Evolutionary conservation across 2,113 vertebrate genomes (phyloP).

Genomic region (Nymphicus hollandicus): DNA sequence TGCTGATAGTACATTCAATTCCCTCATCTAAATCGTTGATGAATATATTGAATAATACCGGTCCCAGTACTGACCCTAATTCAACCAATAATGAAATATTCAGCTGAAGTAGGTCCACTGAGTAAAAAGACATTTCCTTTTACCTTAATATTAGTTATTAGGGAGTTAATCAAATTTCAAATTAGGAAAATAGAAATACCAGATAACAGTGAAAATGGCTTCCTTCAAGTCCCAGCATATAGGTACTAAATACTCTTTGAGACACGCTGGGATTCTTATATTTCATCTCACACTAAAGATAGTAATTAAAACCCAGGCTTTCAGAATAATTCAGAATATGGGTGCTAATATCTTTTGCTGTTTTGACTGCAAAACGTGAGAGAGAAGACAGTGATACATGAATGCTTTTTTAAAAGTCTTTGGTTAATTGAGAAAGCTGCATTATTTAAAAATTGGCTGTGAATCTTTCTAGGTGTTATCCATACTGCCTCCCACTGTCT

Average conservation of each 20-base stretch:
- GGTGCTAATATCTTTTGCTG: not conserved
- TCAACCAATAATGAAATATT: not conserved
- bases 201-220: not conserved
- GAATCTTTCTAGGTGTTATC: not conserved
- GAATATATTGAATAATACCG: too few relatives aligned
- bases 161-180: not conserved
- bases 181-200: not conserved
- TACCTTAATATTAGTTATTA: not conserved
- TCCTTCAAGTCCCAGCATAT: not conserved
- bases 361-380: not conserved
- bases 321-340: not conserved
- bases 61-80: too few relatives aligned
- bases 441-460: not conserved
- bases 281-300: not conserved
- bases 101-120: not conserved
- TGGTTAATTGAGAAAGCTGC: not conserved
- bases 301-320: not conserved
- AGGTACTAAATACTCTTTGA: not conserved
- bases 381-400: not conserved
- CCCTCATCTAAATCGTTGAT: too few relatives aligned
- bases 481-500: fast-evolving
- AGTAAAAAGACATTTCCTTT: not conserved
- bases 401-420: not conserved
- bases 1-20: too few relatives aligned
- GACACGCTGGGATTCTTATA: not conserved